Evolutionary conservation across 2,888 invertebrate species (phyloP), one percentile per base, ranked within the genome.

Genomic region (Nycteola revayana): DNA sequence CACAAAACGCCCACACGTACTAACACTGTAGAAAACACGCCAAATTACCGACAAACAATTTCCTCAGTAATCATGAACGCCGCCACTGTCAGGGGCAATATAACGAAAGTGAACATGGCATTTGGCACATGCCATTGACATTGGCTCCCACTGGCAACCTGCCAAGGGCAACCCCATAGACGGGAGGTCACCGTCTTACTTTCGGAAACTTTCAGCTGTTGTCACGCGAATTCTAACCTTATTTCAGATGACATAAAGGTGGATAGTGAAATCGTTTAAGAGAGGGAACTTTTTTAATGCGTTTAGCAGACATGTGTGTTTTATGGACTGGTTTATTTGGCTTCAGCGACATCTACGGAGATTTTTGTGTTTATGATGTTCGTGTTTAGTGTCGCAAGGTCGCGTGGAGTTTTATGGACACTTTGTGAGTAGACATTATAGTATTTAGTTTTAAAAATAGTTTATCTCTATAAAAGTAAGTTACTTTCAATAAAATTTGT

Each of bases 101-200:
- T 44, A 52, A 35, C 50, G 58, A 64, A 66, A 67, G 63, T 53
- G 56, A 62, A 59, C 62, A 60, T 58, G 72, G 49, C 66, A 66
- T 66, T 70, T 57, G 63, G 66, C 65, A 50, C 62, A 60, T 74
- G 77, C 71, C 77, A 77, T 73, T 83, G 83, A 80, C 83, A 80
- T 80, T 83, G 80, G 61, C 52, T 64, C 61, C 60, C 59, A 61
- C 60, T 79, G 80, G 80, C 74, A 35, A 18, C 32, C 42, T 33
- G 70, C 69, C 66, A 71, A 62, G 66, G 66, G 58, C 60, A 49
- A 49, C 64, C 60, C 69, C 74, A 71, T 71, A 53, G 63, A 18
- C 25, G 25, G 30, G 60, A 74, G 69, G 74, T 73, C 74, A 49
- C 54, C 59, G 69, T 56, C 67, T 44, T 37, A 28, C 38, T 36